Evolutionary conservation across 2,113 vertebrate species (phyloP).

Genomic region (Argyrosomus japonicus): DNA sequence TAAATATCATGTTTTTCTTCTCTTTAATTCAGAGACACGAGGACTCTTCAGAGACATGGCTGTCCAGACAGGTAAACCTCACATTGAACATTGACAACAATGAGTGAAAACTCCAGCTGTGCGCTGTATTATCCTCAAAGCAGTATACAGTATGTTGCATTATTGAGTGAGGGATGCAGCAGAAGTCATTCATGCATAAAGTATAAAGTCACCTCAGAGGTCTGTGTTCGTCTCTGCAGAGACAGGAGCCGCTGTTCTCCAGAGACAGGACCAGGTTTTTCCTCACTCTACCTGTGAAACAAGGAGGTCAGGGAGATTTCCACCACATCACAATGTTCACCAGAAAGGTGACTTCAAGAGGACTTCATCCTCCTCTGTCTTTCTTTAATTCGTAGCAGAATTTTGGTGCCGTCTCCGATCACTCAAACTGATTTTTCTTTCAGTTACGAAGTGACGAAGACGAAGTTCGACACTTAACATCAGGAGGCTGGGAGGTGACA

Average conservation of each 20-base stretch:
- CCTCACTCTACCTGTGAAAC: constrained; percentile 92
- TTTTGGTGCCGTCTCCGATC: background rate
- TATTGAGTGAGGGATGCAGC: background rate
- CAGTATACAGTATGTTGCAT: background rate
- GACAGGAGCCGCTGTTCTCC: constrained; percentile 93
- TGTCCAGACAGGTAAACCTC: constrained; percentile 91
- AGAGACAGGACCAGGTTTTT: constrained; percentile 91
- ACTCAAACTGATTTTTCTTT: background rate
- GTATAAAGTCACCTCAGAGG: background rate
- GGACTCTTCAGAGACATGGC: constrained; percentile 91
- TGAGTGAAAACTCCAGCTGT: too few species aligned
- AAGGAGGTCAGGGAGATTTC: constrained; percentile 95
- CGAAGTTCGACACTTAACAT: constrained; percentile 91
- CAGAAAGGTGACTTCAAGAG: constrained; percentile 85
- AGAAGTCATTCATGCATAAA: background rate
- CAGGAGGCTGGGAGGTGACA: constrained; percentile 96
- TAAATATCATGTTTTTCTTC: background rate
- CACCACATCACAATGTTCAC: constrained; percentile 95
- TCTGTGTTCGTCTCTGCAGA: constrained; percentile 77
- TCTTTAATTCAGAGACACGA: constrained; percentile 88
- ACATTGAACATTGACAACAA: background rate
- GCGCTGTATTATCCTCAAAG: background rate
- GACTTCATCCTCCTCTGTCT: background rate
- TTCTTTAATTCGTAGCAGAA: too few species aligned
- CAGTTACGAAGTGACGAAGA: constrained; percentile 84